Percentiles rank a stretch among this genome's conserved stretches.
Evolutionary conservation across 1,140 invertebrate species (phyloP).

Genomic region (Lepidotrigona ventralis): DNA sequence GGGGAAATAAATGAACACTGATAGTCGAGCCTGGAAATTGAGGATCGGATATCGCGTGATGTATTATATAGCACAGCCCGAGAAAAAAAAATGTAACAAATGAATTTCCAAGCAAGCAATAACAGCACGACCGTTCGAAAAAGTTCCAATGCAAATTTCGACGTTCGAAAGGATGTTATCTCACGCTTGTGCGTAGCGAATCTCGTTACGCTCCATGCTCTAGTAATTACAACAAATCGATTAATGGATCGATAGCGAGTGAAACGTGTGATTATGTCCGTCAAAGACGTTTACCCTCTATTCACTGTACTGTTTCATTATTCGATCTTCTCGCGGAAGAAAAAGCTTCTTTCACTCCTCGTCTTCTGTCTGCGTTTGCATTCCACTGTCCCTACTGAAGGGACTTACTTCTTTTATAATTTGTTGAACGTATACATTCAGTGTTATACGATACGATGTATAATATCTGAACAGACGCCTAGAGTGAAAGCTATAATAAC

Average conservation of each 20-base stretch:
- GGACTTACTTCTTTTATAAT: too few species aligned
- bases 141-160: constrained; percentile 10
- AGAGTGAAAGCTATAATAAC: too few species aligned
- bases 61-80: not conserved
- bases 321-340: not conserved
- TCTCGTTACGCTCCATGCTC: constrained; percentile 2
- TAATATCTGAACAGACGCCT: too few species aligned
- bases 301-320: not conserved
- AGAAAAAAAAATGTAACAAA: constrained; percentile 17
- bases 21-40: not conserved
- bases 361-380: not conserved
- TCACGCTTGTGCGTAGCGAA: not conserved
- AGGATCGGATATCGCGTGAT: not conserved
- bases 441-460: too few species aligned
- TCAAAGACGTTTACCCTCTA: constrained; percentile 14
- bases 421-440: too few species aligned
- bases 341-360: not conserved
- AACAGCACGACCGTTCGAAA: not conserved
- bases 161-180: constrained; percentile 9
- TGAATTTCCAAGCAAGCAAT: constrained; percentile 22
- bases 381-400: too few species aligned
- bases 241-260: constrained; percentile 43
- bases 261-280: constrained; percentile 28
- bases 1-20: constrained; percentile 11
- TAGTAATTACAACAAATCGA: constrained; percentile 53